These are phyloP conservation scores for Antitype chi DNA, from an alignment of 2,888 invertebrate species.

Conservation along the genomic window DNA sequence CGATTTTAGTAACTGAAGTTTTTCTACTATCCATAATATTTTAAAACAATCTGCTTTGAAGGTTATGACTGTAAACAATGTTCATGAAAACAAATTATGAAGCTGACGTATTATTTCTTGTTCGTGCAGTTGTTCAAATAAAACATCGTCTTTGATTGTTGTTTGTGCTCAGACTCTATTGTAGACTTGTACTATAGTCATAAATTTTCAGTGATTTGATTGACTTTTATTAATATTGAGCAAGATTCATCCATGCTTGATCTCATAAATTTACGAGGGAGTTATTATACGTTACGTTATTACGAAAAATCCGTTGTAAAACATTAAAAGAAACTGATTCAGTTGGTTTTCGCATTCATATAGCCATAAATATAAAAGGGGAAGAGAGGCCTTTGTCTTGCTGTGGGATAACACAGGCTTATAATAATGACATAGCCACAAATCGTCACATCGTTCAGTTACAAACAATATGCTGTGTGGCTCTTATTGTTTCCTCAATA, in stretches of 20 bases:
- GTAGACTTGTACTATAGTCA: neutral
- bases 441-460: neutral
- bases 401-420: no score
- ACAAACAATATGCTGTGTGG: neutral
- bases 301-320: neutral
- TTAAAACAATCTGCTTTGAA: slow-evolving; percentile 11
- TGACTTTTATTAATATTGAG: slow-evolving; percentile 22
- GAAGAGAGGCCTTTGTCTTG: no score
- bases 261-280: slow-evolving; percentile 11
- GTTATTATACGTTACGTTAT: neutral
- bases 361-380: neutral
- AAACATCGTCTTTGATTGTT: slow-evolving; percentile 39
- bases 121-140: slow-evolving; percentile 59
- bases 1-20: neutral
- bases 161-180: slow-evolving; percentile 16
- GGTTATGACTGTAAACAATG: slow-evolving; percentile 24
- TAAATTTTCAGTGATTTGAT: slow-evolving; percentile 18
- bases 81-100: slow-evolving; percentile 28
- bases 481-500: slow-evolving; percentile 40
- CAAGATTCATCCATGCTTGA: neutral
- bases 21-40: slow-evolving; percentile 5
- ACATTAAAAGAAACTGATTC: slow-evolving; percentile 14
- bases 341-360: slow-evolving; percentile 16
- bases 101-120: slow-evolving; percentile 26
- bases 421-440: no score